Conservation (phyloP, 2,113 vertebrate species). For the Tachuris rubrigastra region DNA sequence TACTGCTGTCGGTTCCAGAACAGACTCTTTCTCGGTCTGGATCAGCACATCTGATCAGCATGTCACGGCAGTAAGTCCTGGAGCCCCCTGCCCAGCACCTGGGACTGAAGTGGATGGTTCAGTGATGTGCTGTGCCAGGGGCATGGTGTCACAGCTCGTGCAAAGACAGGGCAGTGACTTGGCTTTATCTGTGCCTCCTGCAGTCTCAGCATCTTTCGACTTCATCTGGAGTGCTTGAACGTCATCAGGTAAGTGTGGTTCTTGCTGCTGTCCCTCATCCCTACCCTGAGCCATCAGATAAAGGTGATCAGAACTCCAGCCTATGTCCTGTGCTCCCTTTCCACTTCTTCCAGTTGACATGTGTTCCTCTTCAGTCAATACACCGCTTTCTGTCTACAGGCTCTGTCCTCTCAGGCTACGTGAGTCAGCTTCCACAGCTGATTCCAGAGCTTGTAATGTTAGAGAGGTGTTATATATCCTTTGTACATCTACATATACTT, state of each 20-base stretch:
- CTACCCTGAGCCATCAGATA: neutral
- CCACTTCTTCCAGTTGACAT: neutral
- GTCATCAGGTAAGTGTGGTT: neutral
- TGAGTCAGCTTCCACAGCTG: neutral
- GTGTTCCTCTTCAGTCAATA: neutral
- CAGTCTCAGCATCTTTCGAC: neutral
- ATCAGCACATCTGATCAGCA: neutral
- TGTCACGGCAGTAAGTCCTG: neutral
- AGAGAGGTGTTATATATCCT: neutral
- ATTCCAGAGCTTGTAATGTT: neutral
- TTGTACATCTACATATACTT: neutral
- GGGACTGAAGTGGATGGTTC: neutral
- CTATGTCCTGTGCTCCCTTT: neutral
- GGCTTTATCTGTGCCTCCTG: neutral
- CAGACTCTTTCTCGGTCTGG: neutral
- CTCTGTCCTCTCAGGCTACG: neutral
- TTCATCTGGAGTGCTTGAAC: neutral
- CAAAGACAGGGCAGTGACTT: neutral
- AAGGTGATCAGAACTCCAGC: neutral
- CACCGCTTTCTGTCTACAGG: neutral
- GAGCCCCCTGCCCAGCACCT: neutral
- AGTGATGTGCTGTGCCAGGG: neutral
- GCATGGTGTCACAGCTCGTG: neutral
- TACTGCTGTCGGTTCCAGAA: neutral
- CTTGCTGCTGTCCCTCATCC: neutral